Evolutionary conservation across 2,888 invertebrate genomes (phyloP).

Genomic region (Caenorhabditis sp.): DNA sequence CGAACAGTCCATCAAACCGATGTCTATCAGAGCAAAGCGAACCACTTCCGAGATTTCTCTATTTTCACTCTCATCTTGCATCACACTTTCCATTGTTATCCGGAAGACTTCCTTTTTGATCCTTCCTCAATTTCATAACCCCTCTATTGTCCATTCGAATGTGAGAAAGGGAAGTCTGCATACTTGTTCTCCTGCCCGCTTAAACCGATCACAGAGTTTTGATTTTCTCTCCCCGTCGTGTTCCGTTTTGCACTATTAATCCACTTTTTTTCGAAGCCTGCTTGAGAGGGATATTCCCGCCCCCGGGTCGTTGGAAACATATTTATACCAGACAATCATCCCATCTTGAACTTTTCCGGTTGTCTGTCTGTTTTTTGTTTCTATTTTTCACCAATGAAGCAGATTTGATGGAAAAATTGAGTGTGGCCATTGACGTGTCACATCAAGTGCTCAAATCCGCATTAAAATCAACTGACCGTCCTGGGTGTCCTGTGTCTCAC

Average conservation of each 20-base stretch:
- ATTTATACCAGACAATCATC: conserved; percentile 40
- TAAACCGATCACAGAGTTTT: conserved; percentile 58
- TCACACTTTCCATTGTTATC: conserved; percentile 44
- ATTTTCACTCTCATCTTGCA: conserved; percentile 59
- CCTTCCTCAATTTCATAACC: conserved; percentile 51
- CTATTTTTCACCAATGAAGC: conserved; percentile 16
- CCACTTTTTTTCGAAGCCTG: conserved; percentile 35
- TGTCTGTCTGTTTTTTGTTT: conserved; percentile 6
- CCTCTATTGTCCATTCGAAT: conserved; percentile 31
- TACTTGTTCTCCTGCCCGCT: conserved; percentile 40
- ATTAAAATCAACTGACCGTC: conserved; percentile 49
- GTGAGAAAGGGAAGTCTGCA: conserved; percentile 45
- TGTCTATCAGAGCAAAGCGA: conserved; percentile 53
- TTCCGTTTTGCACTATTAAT: conserved; percentile 62
- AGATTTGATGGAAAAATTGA: conserved; percentile 25
- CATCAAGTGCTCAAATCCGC: conserved; percentile 63
- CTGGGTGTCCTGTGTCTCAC: conserved; percentile 23
- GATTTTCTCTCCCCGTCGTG: conserved; percentile 27
- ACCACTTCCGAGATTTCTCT: conserved; percentile 42
- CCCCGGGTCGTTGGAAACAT: conserved; percentile 14
- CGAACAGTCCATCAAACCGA: conserved; percentile 34
- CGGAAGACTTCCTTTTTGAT: conserved; percentile 26
- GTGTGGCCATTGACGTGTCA: conserved; percentile 44
- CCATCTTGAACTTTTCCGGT: conserved; percentile 33
- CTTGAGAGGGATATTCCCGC: conserved; percentile 28